Percentiles rank a stretch among this genome's conserved stretches.
phyloP scores from a whole-genome alignment of 2,113 vertebrate species.

The Apistogramma diplotaenia region DNA sequence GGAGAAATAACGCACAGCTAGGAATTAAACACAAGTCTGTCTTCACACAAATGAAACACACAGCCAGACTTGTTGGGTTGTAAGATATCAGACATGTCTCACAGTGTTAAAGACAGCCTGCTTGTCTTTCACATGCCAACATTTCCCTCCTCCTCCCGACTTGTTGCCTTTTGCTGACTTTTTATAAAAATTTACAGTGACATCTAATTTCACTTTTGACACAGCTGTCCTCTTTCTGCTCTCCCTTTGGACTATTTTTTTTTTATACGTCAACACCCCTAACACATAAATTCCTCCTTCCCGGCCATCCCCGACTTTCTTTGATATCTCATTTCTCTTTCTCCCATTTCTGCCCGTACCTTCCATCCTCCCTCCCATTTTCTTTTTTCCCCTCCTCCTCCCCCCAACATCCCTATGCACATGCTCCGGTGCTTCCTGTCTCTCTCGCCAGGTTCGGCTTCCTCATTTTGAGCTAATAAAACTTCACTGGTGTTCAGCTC shows the following conservation, averaged over 20 bases:
- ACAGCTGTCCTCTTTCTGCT: background rate
- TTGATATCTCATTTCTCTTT: background rate
- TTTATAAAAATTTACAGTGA: background rate
- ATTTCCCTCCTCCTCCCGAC: background rate
- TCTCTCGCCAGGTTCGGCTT: slow-evolving; percentile 17
- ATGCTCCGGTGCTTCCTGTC: background rate
- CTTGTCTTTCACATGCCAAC: background rate
- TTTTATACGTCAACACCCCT: background rate
- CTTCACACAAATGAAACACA: background rate
- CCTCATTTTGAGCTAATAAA: slow-evolving; percentile 56
- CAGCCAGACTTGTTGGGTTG: background rate
- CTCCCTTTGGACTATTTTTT: background rate
- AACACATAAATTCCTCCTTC: background rate
- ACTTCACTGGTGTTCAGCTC: slow-evolving; percentile 17
- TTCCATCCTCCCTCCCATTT: background rate
- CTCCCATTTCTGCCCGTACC: background rate
- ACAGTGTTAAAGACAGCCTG: too few species aligned
- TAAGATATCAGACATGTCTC: background rate
- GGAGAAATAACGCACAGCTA: slow-evolving; percentile 30
- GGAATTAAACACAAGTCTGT: slow-evolving; percentile 4
- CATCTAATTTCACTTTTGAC: background rate
- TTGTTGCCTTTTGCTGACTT: background rate
- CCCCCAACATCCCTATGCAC: background rate
- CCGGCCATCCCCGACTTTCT: background rate
- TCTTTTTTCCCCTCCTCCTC: background rate